Evolutionary conservation across 1,140 invertebrate species (phyloP).

Genomic region (Drosophila auraria): DNA sequence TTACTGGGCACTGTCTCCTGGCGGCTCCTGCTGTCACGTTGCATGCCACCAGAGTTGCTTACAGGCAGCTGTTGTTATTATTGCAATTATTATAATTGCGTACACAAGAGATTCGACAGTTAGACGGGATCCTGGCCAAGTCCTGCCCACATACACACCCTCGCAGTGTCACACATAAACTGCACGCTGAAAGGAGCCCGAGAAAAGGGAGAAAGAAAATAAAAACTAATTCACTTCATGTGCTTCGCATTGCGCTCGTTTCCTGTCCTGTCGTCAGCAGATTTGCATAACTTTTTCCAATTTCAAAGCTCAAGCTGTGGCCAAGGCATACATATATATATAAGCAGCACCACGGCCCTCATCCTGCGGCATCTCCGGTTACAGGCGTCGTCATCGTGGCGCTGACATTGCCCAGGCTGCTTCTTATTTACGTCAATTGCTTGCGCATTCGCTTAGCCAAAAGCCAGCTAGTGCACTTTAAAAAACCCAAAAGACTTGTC

Average conservation of each 20-base stretch:
- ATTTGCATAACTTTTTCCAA: conserved; percentile 84
- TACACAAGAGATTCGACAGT: conserved; percentile 74
- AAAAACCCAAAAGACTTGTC: not conserved
- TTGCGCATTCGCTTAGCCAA: conserved; percentile 63
- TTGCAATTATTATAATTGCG: conserved; percentile 81
- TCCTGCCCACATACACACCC: conserved; percentile 21
- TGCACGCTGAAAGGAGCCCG: not conserved
- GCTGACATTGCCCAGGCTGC: conserved; percentile 60
- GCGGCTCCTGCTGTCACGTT: conserved; percentile 54
- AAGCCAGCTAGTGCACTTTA: conserved; percentile 16
- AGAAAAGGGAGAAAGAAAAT: conserved; percentile 33
- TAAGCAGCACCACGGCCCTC: conserved; percentile 22
- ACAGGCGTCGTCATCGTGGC: conserved; percentile 55
- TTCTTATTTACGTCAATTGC: conserved; percentile 80
- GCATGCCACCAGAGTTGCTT: conserved; percentile 61
- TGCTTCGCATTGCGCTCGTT: conserved; percentile 60
- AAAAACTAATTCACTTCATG: conserved; percentile 80
- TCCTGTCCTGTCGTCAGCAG: conserved; percentile 72
- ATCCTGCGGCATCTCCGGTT: conserved; percentile 48
- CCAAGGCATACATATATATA: conserved; percentile 57
- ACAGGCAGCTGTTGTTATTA: conserved; percentile 64
- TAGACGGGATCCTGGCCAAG: conserved; percentile 44
- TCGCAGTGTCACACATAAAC: conserved; percentile 16
- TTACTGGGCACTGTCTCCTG: conserved; percentile 8
- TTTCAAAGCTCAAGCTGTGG: conserved; percentile 80